Percentiles rank a stretch among this genome's conserved stretches.
Evolutionary conservation across 2,113 vertebrate genomes (phyloP).

Genomic region (Cichladusa arquata): DNA sequence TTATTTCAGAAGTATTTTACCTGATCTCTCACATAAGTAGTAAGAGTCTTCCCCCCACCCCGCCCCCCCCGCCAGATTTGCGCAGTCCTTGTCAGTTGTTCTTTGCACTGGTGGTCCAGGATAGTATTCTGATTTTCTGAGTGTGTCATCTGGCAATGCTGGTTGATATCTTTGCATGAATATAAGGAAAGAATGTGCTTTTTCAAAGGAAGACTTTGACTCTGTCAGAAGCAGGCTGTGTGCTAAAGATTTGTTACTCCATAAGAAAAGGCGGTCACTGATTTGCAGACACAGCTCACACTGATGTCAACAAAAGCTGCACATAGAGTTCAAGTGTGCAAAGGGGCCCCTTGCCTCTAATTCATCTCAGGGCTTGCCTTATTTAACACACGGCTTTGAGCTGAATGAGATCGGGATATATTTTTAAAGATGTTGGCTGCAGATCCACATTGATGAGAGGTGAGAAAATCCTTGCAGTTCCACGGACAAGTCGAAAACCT

Average conservation of each 20-base stretch:
- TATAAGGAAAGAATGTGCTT: slow-evolving; percentile 5
- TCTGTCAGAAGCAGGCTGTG: slow-evolving; percentile 9
- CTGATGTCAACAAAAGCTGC: neutral
- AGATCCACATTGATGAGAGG: neutral
- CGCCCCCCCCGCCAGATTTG: no score
- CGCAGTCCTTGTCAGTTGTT: neutral
- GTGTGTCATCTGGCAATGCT: neutral
- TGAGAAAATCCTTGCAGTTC: slow-evolving; percentile 50
- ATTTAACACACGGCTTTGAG: neutral
- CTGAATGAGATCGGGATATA: neutral
- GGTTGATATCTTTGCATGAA: neutral
- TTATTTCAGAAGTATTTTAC: slow-evolving; percentile 3
- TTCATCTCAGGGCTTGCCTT: neutral
- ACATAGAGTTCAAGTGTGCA: neutral
- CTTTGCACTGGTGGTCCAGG: neutral
- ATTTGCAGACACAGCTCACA: slow-evolving; percentile 23
- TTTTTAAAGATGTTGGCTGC: slow-evolving; percentile 56
- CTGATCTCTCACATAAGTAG: neutral
- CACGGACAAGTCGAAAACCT: slow-evolving; percentile 52
- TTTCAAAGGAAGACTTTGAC: slow-evolving; percentile 20
- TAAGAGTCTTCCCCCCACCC: neutral
- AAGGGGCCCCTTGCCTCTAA: neutral
- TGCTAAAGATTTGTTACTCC: slow-evolving; percentile 27
- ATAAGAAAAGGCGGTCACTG: neutral
- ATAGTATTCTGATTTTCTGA: neutral